These are phyloP conservation scores for Drymodes brunneopygia DNA, from an alignment of 2,113 vertebrate species.

Conservation along the genomic window DNA sequence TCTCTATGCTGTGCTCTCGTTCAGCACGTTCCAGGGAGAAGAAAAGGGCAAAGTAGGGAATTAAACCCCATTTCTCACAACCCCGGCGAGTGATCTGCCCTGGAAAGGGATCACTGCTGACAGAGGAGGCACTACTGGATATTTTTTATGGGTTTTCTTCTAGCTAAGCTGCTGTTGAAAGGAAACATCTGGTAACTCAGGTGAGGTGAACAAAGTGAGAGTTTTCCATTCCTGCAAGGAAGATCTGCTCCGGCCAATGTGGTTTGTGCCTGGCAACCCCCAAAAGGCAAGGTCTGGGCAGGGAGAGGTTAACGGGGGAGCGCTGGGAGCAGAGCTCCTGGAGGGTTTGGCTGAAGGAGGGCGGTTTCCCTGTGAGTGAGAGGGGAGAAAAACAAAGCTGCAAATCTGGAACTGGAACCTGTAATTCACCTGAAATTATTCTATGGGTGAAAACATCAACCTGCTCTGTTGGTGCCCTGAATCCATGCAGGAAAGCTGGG, in stretches of 20 bases:
- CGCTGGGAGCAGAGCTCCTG: not conserved
- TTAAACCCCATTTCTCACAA: not conserved
- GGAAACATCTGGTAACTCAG: not conserved
- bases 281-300: not conserved
- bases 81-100: rapidly evolving
- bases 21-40: not conserved
- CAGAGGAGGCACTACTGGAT: not conserved
- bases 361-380: rapidly evolving
- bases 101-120: not conserved
- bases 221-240: not conserved
- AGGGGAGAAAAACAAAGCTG: not conserved
- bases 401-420: not conserved
- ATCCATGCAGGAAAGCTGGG: not conserved
- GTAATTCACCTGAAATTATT: not conserved
- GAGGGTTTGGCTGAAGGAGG: not conserved
- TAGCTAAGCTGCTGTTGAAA: not conserved
- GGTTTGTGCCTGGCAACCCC: not conserved
- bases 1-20: not conserved
- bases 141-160: not conserved
- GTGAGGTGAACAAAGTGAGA: not conserved
- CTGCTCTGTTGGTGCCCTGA: not conserved
- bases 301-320: rapidly evolving
- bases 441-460: rapidly evolving
- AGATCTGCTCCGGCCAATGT: not conserved
- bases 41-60: not conserved